These are phyloP conservation scores for Crossocerus cetratus DNA, from an alignment of 2,888 invertebrate genomes.

Conservation along the genomic window DNA sequence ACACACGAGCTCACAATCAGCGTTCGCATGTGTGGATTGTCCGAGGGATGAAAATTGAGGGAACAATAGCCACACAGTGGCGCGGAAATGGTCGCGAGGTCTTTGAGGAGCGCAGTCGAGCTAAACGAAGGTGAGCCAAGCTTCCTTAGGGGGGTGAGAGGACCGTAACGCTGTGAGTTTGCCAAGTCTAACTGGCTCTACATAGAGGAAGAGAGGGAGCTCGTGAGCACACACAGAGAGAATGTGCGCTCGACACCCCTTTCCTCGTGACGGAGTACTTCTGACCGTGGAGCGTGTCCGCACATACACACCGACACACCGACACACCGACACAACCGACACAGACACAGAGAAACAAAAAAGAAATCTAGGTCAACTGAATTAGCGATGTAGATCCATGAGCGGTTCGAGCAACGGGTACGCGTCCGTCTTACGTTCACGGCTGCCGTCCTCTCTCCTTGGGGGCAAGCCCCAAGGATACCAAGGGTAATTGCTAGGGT, in stretches of 20 bases:
- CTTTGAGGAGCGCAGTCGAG: conserved; percentile 10
- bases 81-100: background rate
- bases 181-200: background rate
- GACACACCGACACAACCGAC: too few species aligned
- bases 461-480: background rate
- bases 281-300: conserved; percentile 6
- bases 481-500: background rate
- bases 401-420: conserved; percentile 18
- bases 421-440: conserved; percentile 5
- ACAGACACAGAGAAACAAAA: background rate
- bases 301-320: background rate
- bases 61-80: too few species aligned
- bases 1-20: conserved; percentile 10
- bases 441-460: conserved; percentile 8
- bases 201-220: background rate
- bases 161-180: too few species aligned
- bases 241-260: background rate
- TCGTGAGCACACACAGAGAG: background rate
- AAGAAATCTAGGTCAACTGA: conserved; percentile 19
- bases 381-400: conserved; percentile 30
- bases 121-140: too few species aligned
- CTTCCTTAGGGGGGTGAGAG: conserved; percentile 1
- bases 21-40: too few species aligned
- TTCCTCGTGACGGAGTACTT: conserved; percentile 10
- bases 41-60: too few species aligned